phyloP scores from a whole-genome alignment of 2,888 invertebrate species.

The Scaptomyza tumidula region DNA sequence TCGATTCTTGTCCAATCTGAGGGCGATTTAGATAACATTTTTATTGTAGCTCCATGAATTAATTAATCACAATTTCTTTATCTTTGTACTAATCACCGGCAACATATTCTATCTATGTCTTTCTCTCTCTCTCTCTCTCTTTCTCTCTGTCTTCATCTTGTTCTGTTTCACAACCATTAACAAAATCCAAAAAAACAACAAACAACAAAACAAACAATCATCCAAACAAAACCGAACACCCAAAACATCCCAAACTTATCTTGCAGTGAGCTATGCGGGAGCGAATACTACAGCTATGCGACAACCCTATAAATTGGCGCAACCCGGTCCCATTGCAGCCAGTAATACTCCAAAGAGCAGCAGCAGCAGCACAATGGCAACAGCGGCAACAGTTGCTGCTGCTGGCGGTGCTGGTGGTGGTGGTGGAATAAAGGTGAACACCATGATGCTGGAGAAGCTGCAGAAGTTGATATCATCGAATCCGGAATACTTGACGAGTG shows the following conservation, averaged over 20 bases:
- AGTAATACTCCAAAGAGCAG: not conserved
- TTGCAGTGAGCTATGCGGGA: conserved; percentile 78
- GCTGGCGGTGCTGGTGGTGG: conserved; percentile 20
- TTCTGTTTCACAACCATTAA: not conserved
- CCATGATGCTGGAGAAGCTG: conserved; percentile 82
- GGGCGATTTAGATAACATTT: not conserved
- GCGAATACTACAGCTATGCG: conserved; percentile 34
- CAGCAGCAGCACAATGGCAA: conserved; percentile 9
- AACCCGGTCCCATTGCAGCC: not conserved
- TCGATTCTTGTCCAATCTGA: not conserved
- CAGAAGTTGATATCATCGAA: conserved; percentile 83
- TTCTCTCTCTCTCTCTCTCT: conserved; percentile 7
- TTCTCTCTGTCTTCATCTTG: not conserved
- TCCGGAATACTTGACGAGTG: conserved; percentile 84
- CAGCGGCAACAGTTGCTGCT: conserved; percentile 31
- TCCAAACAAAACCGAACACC: conserved; percentile 20
- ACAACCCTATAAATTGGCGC: conserved; percentile 38
- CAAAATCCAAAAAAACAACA: conserved; percentile 8
- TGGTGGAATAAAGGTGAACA: conserved; percentile 73
- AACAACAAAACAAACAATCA: conserved; percentile 14
- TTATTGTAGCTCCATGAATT: not conserved
- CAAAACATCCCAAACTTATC: conserved; percentile 26
- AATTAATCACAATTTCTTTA: conserved; percentile 1
- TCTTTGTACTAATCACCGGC: conserved; percentile 41
- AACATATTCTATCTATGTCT: conserved; percentile 17